Evolutionary conservation across 2,797 vertebrate genomes (phyloP).

Genomic region (Okamejei kenojei): DNA sequence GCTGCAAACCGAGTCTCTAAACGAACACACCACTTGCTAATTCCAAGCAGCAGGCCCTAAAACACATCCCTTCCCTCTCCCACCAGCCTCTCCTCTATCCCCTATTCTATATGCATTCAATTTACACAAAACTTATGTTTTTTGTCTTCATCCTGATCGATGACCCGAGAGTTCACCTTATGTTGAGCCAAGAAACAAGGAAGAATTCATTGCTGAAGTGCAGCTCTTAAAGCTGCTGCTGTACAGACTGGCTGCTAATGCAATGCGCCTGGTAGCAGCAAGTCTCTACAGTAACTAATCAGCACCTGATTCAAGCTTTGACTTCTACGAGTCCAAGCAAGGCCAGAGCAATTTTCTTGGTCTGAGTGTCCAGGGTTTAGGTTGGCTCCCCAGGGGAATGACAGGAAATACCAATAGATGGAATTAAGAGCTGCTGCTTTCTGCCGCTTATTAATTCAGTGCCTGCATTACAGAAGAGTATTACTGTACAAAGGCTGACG

Average conservation of each 20-base stretch:
- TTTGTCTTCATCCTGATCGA: constrained; percentile 45
- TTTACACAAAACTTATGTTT: constrained; percentile 27
- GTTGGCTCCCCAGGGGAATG: constrained; percentile 48
- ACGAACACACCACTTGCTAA: not conserved
- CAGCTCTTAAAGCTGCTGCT: constrained; percentile 46
- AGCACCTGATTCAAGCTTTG: constrained; percentile 57
- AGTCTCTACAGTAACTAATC: constrained; percentile 53
- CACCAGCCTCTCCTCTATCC: too few relatives aligned
- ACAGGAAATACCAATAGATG: constrained; percentile 50
- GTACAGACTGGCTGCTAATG: constrained; percentile 51
- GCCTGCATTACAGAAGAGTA: constrained; percentile 26
- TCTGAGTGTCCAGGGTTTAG: constrained; percentile 49
- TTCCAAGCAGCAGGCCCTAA: not conserved
- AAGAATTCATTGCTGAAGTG: constrained; percentile 48
- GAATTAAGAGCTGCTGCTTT: constrained; percentile 42
- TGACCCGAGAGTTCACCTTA: constrained; percentile 52
- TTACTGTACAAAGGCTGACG: constrained; percentile 32
- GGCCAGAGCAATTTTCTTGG: constrained; percentile 53
- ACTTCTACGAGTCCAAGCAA: constrained; percentile 54
- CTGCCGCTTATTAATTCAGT: constrained; percentile 46
- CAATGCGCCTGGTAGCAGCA: constrained; percentile 43
- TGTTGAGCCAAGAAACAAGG: constrained; percentile 55
- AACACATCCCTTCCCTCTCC: not conserved
- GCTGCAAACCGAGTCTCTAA: not conserved
- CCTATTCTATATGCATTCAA: constrained; percentile 7